Base-by-base conservation (phyloP, 2,113 vertebrate species). In the Odontophorus gujanensis region DNA sequence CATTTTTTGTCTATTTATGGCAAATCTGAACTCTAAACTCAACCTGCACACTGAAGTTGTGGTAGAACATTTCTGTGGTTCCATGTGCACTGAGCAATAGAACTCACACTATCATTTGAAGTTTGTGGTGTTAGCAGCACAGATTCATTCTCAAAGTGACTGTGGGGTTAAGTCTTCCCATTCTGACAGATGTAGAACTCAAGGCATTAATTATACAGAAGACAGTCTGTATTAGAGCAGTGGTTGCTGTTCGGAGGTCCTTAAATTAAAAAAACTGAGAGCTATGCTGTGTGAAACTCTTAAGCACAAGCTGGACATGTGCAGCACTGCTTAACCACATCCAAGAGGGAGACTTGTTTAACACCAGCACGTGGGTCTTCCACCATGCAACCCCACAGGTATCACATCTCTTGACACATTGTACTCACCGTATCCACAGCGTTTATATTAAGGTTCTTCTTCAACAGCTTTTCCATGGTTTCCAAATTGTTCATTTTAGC, bases 401-500 rank as follows among this genome's bases (percentile, higher is more conserved):
- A 9, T 7, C 38, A 36, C 25, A 4, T 45, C 65, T 67, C 32
- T 2, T 2, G 42, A 43, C 0, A 6, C 18, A 38, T 74, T 53
- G 85, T 89, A 98, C 98, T 96, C 96, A 99, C 99, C 95, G 97
- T 95, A 92, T 99, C 98, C 89, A 95, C 98, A 62, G 98, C 97
- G 73, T 99, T 99, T 85, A 98, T 96, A 21, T 99, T 98, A 48
- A 99, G 90, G 12, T 97, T 98, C 87, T 92, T 98, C 82, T 84
- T 97, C 61, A 98, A 95, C 57, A 97, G 94, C 21, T 82, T 96
- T 76, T 97, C 98, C 98, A 99, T 98, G 28, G 92, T 96, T n/a
- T 97, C 96, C 94, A 99, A 96, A 72, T 99, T 98, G 81, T 98
- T 98, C 79, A 51, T 98, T 97, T 98, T 99, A 30, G 98, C 98